A percentile compares a stretch with the other conserved stretches of the same genome.
These are phyloP conservation scores for Eugnorisma glareosa DNA, from an alignment of 2,888 invertebrate species.

Conservation along the genomic window DNA sequence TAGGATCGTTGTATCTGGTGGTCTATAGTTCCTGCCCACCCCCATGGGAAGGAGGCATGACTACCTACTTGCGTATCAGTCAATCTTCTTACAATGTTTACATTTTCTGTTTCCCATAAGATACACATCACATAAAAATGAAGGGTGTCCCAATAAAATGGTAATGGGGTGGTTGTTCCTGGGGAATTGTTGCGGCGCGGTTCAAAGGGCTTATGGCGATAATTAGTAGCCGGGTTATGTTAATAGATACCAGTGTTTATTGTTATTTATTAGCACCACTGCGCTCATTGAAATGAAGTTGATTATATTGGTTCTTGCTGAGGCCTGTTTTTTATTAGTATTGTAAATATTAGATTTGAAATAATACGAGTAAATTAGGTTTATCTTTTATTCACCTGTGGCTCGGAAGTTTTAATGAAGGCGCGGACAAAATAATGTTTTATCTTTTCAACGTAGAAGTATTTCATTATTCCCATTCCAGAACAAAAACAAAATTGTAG, in stretches of 20 bases:
- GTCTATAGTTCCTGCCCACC: neutral
- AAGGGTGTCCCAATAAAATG: constrained; percentile 53
- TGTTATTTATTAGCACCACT: constrained; percentile 6
- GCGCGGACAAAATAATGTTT: neutral
- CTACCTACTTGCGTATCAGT: neutral
- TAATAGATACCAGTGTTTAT: constrained; percentile 23
- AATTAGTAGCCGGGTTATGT: constrained; percentile 40
- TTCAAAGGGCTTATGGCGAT: constrained; percentile 37
- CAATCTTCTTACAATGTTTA: neutral
- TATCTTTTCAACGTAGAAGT: neutral
- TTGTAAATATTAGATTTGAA: neutral
- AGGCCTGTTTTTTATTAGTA: neutral
- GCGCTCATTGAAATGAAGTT: neutral
- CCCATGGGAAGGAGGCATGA: neutral
- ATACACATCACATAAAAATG: constrained; percentile 44
- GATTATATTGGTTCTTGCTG: neutral
- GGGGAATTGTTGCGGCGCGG: constrained; percentile 12
- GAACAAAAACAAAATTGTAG: constrained; percentile 1
- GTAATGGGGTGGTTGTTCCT: constrained; percentile 51
- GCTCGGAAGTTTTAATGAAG: neutral
- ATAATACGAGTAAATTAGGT: neutral
- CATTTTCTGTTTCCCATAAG: constrained; percentile 1
- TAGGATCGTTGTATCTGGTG: neutral
- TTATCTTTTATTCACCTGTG: neutral
- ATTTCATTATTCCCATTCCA: neutral